phyloP scores from a whole-genome alignment of 2,797 vertebrate genomes.

The Pseudocheirus occidentalis region DNA sequence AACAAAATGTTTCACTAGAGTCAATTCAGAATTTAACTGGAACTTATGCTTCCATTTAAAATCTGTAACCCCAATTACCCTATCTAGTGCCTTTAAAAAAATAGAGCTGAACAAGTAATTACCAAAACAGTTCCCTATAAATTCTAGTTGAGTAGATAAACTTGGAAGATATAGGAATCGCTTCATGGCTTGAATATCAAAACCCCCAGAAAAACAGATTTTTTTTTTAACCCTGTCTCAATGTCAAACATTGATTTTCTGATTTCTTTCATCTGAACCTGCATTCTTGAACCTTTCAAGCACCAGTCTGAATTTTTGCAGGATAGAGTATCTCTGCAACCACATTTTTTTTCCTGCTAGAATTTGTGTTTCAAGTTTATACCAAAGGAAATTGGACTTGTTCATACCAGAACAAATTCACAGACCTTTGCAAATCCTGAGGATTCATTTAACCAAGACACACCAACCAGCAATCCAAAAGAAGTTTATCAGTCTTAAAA shows the following conservation, averaged over 20 bases:
- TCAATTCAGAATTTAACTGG: conserved; percentile 67
- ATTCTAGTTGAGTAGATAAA: conserved; percentile 59
- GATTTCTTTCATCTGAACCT: not conserved
- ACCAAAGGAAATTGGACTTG: not conserved
- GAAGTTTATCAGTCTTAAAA: conserved; percentile 4
- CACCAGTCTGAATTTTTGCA: not conserved
- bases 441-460: not conserved
- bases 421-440: not conserved
- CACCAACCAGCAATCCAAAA: not conserved
- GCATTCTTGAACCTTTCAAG: not conserved
- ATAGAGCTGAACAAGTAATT: conserved; percentile 70
- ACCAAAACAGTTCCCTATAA: conserved; percentile 48
- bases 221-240: too few relatives aligned
- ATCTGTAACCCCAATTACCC: conserved; percentile 74
- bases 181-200: conserved; percentile 49
- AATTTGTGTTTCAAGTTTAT: conserved; percentile 9
- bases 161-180: conserved; percentile 36
- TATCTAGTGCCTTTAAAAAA: conserved; percentile 63
- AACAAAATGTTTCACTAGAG: conserved; percentile 63
- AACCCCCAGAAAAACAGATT: not conserved
- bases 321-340: not conserved
- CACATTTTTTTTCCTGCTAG: not conserved
- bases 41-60: conserved; percentile 70
- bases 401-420: not conserved
- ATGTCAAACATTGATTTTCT: not conserved